Conservation (phyloP, 2,113 vertebrate species). For the Capricornis sumatraensis region DNA sequence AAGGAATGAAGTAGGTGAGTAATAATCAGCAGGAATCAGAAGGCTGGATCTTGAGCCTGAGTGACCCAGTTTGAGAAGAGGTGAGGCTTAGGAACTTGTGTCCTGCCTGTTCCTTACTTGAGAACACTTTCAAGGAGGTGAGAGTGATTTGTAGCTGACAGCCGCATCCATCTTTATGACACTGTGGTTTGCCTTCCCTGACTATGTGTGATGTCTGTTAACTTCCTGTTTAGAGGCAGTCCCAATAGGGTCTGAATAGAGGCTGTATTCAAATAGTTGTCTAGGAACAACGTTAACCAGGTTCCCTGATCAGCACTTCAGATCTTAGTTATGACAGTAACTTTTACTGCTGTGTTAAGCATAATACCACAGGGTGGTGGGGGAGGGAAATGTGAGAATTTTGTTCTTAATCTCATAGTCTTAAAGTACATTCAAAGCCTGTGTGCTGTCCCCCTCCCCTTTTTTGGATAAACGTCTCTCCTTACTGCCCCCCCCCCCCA, state of each 20-base stretch:
- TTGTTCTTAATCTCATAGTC: not conserved
- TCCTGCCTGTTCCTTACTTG: conserved; percentile 21
- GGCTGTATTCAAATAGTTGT: not conserved
- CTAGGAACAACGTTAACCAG: conserved; percentile 5
- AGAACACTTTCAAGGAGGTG: conserved; percentile 46
- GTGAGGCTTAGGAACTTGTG: not conserved
- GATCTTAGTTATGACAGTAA: not conserved
- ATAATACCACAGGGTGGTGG: not conserved
- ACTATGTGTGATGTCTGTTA: conserved; percentile 43
- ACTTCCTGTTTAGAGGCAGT: conserved; percentile 66
- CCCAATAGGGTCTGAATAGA: conserved; percentile 30
- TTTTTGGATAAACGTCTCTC: not conserved
- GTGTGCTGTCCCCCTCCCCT: not conserved
- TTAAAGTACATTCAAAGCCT: conserved; percentile 16
- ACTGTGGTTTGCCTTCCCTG: conserved; percentile 52
- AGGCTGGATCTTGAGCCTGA: not conserved
- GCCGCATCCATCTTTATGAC: conserved; percentile 72
- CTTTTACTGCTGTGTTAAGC: not conserved
- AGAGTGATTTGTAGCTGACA: conserved; percentile 54
- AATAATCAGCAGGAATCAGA: not conserved
- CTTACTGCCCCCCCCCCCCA: rapidly evolving
- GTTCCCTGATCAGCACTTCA: not conserved
- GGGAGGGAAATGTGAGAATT: not conserved
- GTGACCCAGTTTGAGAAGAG: conserved; percentile 41
- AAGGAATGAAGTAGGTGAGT: not conserved